These are phyloP conservation scores for Tachuris rubrigastra DNA, from an alignment of 2,113 vertebrate genomes.

Conservation along the genomic window DNA sequence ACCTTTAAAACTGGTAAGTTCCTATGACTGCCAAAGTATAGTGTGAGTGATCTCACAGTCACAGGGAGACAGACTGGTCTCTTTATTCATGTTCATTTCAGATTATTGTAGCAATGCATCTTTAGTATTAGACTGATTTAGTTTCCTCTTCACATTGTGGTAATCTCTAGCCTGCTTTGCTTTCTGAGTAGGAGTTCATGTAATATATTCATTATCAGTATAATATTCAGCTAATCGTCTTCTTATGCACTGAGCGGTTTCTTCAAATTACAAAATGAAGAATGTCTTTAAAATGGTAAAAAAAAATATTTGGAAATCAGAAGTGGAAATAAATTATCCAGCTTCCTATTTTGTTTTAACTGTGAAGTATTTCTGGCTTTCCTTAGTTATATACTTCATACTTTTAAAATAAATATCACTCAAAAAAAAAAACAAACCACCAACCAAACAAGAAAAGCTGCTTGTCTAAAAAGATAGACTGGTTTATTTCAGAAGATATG, in stretches of 20 bases:
- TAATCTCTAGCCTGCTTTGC: neutral
- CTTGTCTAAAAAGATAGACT: neutral
- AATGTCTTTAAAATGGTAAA: neutral
- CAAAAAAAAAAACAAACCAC: neutral
- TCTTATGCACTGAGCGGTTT: neutral
- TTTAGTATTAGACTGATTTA: neutral
- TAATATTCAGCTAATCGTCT: neutral
- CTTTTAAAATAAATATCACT: constrained; percentile 2
- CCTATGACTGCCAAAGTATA: neutral
- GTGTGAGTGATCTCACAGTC: neutral
- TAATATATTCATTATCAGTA: neutral
- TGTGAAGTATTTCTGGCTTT: constrained; percentile 10
- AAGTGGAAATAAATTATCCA: neutral
- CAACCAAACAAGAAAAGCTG: neutral
- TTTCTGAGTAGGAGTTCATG: neutral
- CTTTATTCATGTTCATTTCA: neutral
- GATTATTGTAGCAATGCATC: neutral
- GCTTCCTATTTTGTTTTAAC: neutral
- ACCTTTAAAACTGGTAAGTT: neutral
- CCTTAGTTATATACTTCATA: neutral
- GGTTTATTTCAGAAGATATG: constrained; percentile 3
- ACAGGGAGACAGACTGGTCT: neutral
- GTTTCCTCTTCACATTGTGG: neutral
- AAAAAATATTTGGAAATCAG: neutral
- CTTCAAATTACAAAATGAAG: neutral